Base-by-base conservation (phyloP, 2,888 invertebrate genomes). In the Drosophila affinis region DNA sequence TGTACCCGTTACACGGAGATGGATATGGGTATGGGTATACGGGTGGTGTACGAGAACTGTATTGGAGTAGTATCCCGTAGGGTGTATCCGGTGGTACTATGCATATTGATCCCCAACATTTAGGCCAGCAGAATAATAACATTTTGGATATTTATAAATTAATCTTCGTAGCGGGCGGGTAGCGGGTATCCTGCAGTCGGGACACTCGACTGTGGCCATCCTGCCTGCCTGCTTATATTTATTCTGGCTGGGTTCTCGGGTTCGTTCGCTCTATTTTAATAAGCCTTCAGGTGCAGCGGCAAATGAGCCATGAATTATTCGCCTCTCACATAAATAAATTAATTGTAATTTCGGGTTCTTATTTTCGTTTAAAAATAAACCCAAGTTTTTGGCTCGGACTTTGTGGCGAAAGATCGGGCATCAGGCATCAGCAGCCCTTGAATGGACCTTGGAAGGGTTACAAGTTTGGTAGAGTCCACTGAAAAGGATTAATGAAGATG, bases 221-320 rank as follows among this genome's bases (percentile, higher is more conserved):
- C 27, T 17, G 32, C 21, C 45, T 62, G 56, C 18, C 45, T 62
- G 56, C 18, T 64, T 49, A n/a, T 48, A 27, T 18, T 63, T 47
- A 29, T 24, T 57, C 47, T 69, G 54, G 46, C 27, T 27, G 34
- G 17, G 24, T 29, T 62, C 18, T 32, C 17, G 59, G 72, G 72
- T 71, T 48, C 51, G 49, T 57, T 62, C 27, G 52, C 55, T 48
- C 48, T 71, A 68, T 75, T 74, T 73, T 87, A 85, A 87, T 85
- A 89, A 87, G 83, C 77, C 86, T 77, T 88, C 89, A 85, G 88
- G 88, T 85, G 85, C 89, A 89, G 72, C 77, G 55, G 62, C 78
- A 87, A 85, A 85, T 85, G 89, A 88, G 88, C 75, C 85, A 67
- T 89, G 89, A 81, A 88, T 84, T 88, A 85, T 85, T 85, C 81